phyloP scores from a whole-genome alignment of 2,888 invertebrate species.

The Priocnemis perturbator region DNA sequence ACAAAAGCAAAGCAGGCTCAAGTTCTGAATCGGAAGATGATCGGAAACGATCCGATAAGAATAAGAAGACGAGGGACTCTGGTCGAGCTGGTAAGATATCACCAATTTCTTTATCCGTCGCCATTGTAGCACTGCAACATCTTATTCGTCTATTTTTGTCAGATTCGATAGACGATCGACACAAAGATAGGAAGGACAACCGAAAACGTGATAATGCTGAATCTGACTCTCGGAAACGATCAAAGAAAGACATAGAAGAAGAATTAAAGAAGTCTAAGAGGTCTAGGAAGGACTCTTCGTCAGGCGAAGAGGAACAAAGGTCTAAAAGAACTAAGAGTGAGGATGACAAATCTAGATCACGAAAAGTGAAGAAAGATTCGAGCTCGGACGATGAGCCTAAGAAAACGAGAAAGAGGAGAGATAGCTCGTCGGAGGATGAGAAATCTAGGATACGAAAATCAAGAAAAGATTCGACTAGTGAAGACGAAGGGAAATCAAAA shows the following conservation, averaged over 20 bases:
- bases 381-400: constrained; percentile 80
- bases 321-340: constrained; percentile 63
- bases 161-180: constrained; percentile 72
- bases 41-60: constrained; percentile 66
- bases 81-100: constrained; percentile 59
- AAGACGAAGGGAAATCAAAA: constrained; percentile 67
- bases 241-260: constrained; percentile 75
- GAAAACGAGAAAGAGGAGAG: constrained; percentile 79
- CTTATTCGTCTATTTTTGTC: background rate
- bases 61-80: constrained; percentile 64
- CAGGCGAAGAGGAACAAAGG: constrained; percentile 69
- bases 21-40: constrained; percentile 79
- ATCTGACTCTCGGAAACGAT: constrained; percentile 73
- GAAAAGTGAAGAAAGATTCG: constrained; percentile 76
- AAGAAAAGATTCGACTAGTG: constrained; percentile 69
- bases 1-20: constrained; percentile 76
- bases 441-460: constrained; percentile 77
- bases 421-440: constrained; percentile 79
- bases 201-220: constrained; percentile 73
- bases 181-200: constrained; percentile 74
- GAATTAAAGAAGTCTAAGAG: constrained; percentile 69
- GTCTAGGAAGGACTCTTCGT: constrained; percentile 68
- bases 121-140: background rate
- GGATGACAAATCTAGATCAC: constrained; percentile 74
- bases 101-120: background rate